These are phyloP conservation scores for Thalassarche chlororhynchos DNA, from an alignment of 2,113 vertebrate genomes.

Conservation along the genomic window DNA sequence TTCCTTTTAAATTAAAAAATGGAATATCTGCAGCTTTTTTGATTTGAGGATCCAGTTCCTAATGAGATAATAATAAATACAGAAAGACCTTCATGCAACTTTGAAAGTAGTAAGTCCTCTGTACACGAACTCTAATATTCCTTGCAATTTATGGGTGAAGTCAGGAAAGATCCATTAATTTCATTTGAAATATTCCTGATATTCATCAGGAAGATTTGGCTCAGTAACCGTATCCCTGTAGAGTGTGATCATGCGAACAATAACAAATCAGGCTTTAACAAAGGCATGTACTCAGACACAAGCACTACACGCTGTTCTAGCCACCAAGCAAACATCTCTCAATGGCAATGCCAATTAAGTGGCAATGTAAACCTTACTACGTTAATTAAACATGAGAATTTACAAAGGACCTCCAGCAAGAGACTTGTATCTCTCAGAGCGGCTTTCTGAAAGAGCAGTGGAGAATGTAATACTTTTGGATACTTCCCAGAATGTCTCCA, in stretches of 20 bases:
- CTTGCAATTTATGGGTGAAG: neutral
- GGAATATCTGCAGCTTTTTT: neutral
- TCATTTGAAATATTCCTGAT: neutral
- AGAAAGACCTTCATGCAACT: neutral
- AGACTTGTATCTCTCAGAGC: neutral
- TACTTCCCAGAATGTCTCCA: neutral
- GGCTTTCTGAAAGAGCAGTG: neutral
- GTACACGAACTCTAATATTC: neutral
- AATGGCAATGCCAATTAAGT: slow-evolving; percentile 52
- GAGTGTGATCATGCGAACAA: neutral
- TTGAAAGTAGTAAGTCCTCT: neutral
- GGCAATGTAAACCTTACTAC: slow-evolving; percentile 22
- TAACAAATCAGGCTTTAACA: slow-evolving; percentile 12
- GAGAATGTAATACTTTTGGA: neutral
- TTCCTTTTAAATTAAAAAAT: neutral
- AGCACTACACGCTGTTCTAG: neutral
- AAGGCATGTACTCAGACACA: neutral
- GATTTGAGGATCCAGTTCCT: neutral
- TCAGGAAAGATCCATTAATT: neutral
- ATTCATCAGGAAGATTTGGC: neutral
- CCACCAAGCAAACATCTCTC: slow-evolving; percentile 24
- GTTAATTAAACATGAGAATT: slow-evolving; percentile 68
- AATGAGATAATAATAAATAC: neutral
- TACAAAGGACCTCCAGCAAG: slow-evolving; percentile 38
- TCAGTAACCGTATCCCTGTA: neutral